Conservation (phyloP, 2,797 vertebrate genomes). For the Crenuchus spilurus region DNA sequence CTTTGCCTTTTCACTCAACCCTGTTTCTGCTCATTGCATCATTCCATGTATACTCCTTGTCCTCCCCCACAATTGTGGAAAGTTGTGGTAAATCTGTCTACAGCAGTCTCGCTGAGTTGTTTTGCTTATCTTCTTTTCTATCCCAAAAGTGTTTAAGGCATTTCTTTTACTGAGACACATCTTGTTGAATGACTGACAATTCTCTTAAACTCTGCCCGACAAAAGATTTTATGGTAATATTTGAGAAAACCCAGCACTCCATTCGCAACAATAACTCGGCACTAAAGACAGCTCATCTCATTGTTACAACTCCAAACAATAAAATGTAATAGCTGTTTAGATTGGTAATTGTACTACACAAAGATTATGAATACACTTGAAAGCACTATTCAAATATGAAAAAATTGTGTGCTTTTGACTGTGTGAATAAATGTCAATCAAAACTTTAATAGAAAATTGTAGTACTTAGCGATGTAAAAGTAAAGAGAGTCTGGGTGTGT, state of each 20-base stretch:
- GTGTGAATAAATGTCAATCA: neutral
- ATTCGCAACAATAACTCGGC: neutral
- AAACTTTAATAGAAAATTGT: neutral
- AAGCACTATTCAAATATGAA: neutral
- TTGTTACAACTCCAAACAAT: neutral
- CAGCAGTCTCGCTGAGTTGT: neutral
- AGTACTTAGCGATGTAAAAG: neutral
- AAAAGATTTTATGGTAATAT: neutral
- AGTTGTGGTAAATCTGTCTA: slow-evolving; percentile 11
- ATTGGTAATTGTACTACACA: neutral
- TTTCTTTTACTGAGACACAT: neutral
- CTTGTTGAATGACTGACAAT: slow-evolving; percentile 6
- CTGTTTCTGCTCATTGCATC: slow-evolving; percentile 41
- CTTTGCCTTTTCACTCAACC: slow-evolving; percentile 6
- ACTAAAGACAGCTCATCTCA: neutral
- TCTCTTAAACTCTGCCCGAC: neutral
- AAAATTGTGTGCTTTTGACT: neutral
- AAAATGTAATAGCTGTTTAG: neutral
- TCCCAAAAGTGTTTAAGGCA: neutral
- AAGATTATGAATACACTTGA: neutral
- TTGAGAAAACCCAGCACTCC: neutral
- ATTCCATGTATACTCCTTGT: slow-evolving; percentile 28
- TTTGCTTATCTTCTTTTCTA: slow-evolving; percentile 17
- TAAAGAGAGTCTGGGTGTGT: too few species aligned
- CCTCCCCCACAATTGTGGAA: slow-evolving; percentile 17